Base-by-base conservation (phyloP, 2,888 invertebrate genomes). In the Eilema caniola region DNA sequence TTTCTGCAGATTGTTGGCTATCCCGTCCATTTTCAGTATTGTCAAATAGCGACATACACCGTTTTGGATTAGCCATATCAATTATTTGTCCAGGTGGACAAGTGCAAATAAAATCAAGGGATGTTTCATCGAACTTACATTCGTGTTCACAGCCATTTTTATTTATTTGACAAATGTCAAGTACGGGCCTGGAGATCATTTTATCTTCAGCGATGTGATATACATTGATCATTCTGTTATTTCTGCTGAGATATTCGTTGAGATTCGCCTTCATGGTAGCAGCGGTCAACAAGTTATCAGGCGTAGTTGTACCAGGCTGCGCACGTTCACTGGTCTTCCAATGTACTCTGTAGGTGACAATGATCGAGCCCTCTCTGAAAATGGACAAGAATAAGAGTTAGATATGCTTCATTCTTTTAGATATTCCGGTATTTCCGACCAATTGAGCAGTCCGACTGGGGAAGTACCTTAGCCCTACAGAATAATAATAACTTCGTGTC, bases 121-220 rank as follows among this genome's bases (percentile, higher is more conserved):
- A 89, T 2, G 86, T 85, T 83, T 96, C 96, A 87, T 97, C 96
- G 83, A 97, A 98, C 67, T 93, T 90, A 87, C 98, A 98, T 16
- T 91, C 93, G 78, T 97, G 95, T 77, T 97, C 96, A 85, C 98
- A 98, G 64, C 95, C 92, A 76, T 97, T 95, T 73, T 96, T 96
- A 75, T 96, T 95, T 69, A 96, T 95, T 89, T 96, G 96, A 88
- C 97, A 98, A 71, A 96, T 89, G 89, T 97, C 96, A 28, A 96
- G 88, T 60, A 97, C 96, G 79, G 89, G 96, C 73, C 85, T 88
- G 2, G 92, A 83, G 2, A 77, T 61, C 72, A 90, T 81, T 24
- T 89, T 89, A 82, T 96, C 94, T 72, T 96, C 93, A 31, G 93
- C 93, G 20, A 96, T 87, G 69, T 96, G 95, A 77, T 95, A 95